phyloP scores from a whole-genome alignment of 2,797 vertebrate species.

The Gorsachius magnificus region DNA sequence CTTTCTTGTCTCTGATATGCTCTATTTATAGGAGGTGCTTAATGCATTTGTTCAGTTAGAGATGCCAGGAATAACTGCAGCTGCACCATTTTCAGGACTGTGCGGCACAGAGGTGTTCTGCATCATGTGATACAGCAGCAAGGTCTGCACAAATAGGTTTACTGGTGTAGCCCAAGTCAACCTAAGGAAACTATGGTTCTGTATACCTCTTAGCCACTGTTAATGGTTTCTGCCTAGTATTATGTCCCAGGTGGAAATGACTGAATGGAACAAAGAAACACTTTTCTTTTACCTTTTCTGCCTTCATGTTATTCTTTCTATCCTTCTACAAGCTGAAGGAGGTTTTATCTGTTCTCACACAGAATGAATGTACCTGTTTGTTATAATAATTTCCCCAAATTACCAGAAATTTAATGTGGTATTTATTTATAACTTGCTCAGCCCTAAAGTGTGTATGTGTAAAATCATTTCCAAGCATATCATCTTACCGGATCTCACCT shows the following conservation, averaged over 20 bases:
- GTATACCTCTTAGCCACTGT: not conserved
- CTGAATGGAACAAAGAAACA: not conserved
- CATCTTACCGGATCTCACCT: not conserved
- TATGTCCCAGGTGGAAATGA: not conserved
- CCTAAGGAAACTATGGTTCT: not conserved
- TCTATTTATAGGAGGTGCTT: not conserved
- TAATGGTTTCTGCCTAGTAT: not conserved
- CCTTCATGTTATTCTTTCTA: not conserved
- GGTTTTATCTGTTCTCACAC: not conserved
- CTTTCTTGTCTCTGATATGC: not conserved
- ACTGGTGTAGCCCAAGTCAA: not conserved
- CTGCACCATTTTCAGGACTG: not conserved
- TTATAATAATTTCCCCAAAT: not conserved
- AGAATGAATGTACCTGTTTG: not conserved
- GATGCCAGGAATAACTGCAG: not conserved
- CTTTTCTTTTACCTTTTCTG: not conserved
- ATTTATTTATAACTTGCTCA: not conserved
- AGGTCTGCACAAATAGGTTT: not conserved
- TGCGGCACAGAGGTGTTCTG: rapidly evolving
- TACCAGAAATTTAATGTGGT: not conserved
- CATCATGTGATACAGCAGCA: rapidly evolving
- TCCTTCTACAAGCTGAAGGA: not conserved
- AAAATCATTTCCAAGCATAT: not conserved
- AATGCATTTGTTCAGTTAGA: not conserved
- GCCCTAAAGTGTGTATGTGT: rapidly evolving